Percentiles rank a stretch among this genome's conserved stretches.
phyloP scores from a whole-genome alignment of 2,888 invertebrate species.

The Drosophila mimica region DNA sequence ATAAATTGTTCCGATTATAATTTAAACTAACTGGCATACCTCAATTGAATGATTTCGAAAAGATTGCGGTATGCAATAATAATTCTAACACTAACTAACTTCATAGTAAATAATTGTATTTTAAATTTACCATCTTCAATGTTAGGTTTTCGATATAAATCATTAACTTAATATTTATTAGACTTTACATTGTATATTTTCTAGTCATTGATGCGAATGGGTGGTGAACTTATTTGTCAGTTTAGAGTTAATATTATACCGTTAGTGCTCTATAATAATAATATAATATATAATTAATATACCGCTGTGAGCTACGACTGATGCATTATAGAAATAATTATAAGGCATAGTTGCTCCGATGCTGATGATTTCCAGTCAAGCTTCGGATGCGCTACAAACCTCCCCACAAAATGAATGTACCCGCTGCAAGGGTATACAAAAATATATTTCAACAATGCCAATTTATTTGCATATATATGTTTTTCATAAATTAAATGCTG shows the following conservation, averaged over 20 bases:
- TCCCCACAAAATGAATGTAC: neutral
- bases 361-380: neutral
- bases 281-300: no score
- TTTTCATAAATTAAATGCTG: constrained; percentile 50
- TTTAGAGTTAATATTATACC: no score
- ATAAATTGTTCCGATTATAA: no score
- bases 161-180: neutral
- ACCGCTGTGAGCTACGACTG: neutral
- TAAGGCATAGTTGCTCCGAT: neutral
- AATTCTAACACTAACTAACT: neutral
- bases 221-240: no score
- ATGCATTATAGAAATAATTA: neutral
- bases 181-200: no score
- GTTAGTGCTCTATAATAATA: neutral
- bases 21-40: neutral
- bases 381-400: neutral
- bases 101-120: neutral
- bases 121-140: neutral
- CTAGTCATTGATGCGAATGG: no score
- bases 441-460: constrained; percentile 37
- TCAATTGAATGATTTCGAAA: neutral
- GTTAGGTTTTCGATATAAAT: neutral
- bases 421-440: neutral
- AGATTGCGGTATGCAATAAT: neutral
- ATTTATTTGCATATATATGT: constrained; percentile 52